Evolutionary conservation across 2,888 invertebrate genomes (phyloP).

Genomic region (Drosophila gaucha): DNA sequence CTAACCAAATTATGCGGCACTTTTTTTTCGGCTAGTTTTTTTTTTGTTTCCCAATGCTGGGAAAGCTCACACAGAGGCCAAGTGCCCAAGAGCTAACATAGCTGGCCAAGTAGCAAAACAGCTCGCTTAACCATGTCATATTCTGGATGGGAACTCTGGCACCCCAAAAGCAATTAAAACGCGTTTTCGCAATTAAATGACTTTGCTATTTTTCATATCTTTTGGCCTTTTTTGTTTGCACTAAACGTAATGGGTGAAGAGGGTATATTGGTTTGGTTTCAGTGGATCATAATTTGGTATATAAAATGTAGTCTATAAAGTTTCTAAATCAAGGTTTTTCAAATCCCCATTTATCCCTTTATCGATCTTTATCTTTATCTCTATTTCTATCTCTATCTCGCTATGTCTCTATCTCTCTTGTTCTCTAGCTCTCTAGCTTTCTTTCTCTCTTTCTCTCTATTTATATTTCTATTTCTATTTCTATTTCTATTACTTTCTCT

Average conservation of each 20-base stretch:
- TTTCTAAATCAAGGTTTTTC: no score
- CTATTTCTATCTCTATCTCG: no score
- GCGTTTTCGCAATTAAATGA: conserved; percentile 79
- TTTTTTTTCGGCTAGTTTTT: conserved; percentile 22
- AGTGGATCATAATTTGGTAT: background rate
- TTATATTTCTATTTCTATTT: no score
- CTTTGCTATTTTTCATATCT: conserved; percentile 71
- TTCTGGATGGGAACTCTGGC: conserved; percentile 34
- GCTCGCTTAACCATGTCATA: conserved; percentile 42
- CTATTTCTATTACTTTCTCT: background rate
- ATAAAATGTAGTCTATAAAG: background rate
- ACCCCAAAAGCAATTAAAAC: conserved; percentile 75
- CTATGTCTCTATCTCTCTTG: no score
- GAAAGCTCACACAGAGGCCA: conserved; percentile 56
- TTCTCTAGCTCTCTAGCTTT: no score
- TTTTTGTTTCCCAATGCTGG: conserved; percentile 50
- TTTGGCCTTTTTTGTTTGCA: conserved; percentile 10
- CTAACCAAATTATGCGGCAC: conserved; percentile 49
- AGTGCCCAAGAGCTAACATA: conserved; percentile 7
- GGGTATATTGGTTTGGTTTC: background rate
- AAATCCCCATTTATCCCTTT: no score
- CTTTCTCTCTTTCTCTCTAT: no score
- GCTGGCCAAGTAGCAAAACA: conserved; percentile 9
- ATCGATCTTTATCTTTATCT: no score
- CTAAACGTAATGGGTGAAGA: background rate